Percentiles rank a stretch among this genome's conserved stretches.
phyloP scores from a whole-genome alignment of 2,113 vertebrate species.

The Perca flavescens region DNA sequence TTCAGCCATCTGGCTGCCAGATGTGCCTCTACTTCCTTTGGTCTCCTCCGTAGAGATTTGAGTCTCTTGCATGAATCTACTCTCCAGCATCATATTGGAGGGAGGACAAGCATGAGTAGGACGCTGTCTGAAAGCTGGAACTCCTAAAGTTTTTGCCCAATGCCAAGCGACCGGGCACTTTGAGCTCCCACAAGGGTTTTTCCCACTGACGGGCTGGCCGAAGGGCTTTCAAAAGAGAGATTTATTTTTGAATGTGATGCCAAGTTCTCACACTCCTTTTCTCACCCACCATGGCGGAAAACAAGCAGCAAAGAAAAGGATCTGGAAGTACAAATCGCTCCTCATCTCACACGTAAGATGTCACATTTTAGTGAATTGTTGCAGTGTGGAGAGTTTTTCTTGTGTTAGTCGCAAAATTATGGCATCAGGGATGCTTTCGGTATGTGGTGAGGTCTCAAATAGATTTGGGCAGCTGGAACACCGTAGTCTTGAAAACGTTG shows the following conservation, averaged over 20 bases:
- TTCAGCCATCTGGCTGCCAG: conserved; percentile 81
- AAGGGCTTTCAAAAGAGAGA: conserved; percentile 41
- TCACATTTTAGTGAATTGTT: conserved; percentile 27
- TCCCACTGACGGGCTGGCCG: conserved; percentile 55
- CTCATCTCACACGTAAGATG: conserved; percentile 70
- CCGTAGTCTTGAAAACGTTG: conserved; percentile 36
- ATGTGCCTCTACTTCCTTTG: conserved; percentile 69
- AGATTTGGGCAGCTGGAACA: conserved; percentile 53
- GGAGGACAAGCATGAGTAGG: conserved; percentile 33
- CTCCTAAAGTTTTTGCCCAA: conserved; percentile 13
- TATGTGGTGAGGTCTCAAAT: conserved; percentile 72
- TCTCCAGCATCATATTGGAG: conserved; percentile 54
- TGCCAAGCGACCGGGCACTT: conserved; percentile 62
- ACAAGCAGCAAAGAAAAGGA: conserved; percentile 70
- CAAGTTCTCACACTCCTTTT: conserved; percentile 75
- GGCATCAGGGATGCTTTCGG: conserved; percentile 62
- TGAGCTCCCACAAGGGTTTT: conserved; percentile 62
- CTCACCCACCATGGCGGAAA: conserved; percentile 76
- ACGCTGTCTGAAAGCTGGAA: conserved; percentile 10
- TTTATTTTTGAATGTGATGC: conserved; percentile 72
- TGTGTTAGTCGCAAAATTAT: conserved; percentile 27
- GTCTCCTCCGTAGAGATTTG: conserved; percentile 54
- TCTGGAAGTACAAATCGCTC: conserved; percentile 52
- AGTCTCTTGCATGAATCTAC: conserved; percentile 43
- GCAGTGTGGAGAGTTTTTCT: background rate